Percentiles rank a stretch among this genome's conserved stretches.
phyloP scores from a whole-genome alignment of 1,140 invertebrate genomes.

The Lasaia peninsularis region DNA sequence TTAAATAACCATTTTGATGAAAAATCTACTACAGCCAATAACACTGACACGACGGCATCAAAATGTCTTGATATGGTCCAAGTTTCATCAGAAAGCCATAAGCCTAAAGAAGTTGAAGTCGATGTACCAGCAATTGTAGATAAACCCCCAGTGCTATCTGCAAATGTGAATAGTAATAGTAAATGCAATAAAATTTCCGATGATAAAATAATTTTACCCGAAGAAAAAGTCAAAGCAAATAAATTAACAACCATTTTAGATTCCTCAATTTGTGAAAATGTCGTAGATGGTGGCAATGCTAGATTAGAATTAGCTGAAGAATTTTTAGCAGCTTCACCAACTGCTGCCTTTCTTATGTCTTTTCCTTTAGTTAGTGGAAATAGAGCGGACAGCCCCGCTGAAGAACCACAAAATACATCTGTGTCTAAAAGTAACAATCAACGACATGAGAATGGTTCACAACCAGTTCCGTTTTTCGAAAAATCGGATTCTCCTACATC shows the following conservation, averaged over 20 bases:
- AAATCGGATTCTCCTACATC: constrained; percentile 40
- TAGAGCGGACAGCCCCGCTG: constrained; percentile 70
- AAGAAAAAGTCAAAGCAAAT: constrained; percentile 64
- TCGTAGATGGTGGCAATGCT: constrained; percentile 77
- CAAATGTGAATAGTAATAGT: constrained; percentile 15
- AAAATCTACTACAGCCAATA: neutral
- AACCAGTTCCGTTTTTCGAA: constrained; percentile 44
- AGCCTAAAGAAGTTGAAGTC: constrained; percentile 11
- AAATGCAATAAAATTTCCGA: constrained; percentile 32
- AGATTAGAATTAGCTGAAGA: constrained; percentile 85
- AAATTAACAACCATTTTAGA: constrained; percentile 71
- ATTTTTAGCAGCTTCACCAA: constrained; percentile 87
- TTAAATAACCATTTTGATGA: neutral
- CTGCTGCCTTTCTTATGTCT: constrained; percentile 85
- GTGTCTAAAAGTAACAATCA: constrained; percentile 46
- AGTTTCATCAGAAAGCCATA: constrained; percentile 9
- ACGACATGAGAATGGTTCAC: constrained; percentile 38
- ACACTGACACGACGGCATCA: neutral
- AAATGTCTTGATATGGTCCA: constrained; percentile 5
- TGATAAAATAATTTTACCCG: constrained; percentile 31
- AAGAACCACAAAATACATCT: constrained; percentile 43
- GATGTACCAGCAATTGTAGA: constrained; percentile 11
- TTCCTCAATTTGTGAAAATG: constrained; percentile 71
- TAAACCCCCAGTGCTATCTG: constrained; percentile 11
- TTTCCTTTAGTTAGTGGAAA: constrained; percentile 83